Base-by-base conservation (phyloP, 2,797 vertebrate genomes). In the Protonibea diacanthus region DNA sequence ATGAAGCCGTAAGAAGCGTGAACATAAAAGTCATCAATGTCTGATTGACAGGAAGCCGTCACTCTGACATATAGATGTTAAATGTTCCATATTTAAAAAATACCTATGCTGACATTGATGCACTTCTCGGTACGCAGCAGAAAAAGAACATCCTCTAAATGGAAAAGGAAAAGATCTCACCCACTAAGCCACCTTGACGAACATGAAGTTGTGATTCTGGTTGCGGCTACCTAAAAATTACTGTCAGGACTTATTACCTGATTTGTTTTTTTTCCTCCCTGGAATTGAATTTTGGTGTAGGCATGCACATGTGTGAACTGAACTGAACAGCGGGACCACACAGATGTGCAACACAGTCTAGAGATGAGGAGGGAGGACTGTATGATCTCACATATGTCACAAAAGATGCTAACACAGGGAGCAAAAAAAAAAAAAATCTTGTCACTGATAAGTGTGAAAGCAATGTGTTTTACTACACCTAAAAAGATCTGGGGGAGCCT, bases 371-470 rank as follows among this genome's bases (percentile, higher is more conserved):
- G 47, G 29, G 68, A 74, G 4, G 42, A 62, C 27, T 72, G 64
- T 55, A 74, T 76, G 80, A 88, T 90, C 73, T 83, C 85, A 88
- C 85, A 76, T 88, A 89, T 89, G 87, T 81, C 89, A 92, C 83
- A 74, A 80, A 91, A 90, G 69, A 91, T 75, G 78, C 78, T 60
- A 86, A 81, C 71, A 85, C 5, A 18, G 77, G 21, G 72, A 38
- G 5, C 40, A 25, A 61, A 53, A 81, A 75, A 29, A 6, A 29
- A 33, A 83, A 88, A 83, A 81, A 67, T 64, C 51, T 17, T 82
- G 83, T 85, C 83, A 74, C 82, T 76, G 81, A 88, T 86, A 75
- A 82, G 90, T 91, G 91, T 86, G 88, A 92, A 92, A 87, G 67
- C 76, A 73, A 91, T 83, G 85, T 89, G 81, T 86, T 89, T 92